Evolutionary conservation across 2,888 invertebrate species (phyloP).

Genomic region (Glyphotaelius pellucidus): DNA sequence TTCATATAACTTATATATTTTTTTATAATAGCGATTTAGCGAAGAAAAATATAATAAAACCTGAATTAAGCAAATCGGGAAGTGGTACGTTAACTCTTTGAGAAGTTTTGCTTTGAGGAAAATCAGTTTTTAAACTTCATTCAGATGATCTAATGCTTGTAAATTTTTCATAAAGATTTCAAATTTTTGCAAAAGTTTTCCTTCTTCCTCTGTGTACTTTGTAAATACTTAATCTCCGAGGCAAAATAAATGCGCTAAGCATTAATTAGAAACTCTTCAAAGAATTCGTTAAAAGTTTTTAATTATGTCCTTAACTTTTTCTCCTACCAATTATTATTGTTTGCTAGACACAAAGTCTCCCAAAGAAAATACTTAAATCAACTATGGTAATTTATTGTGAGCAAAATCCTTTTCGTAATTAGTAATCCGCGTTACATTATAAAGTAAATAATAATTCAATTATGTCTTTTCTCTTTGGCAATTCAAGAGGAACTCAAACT

Average conservation of each 20-base stretch:
- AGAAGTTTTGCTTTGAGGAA: neutral
- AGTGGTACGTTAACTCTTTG: neutral
- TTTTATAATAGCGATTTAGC: neutral
- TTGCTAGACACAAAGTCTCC: slow-evolving; percentile 31
- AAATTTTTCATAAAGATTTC: slow-evolving; percentile 2
- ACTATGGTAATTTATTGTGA: slow-evolving; percentile 45
- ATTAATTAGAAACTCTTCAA: slow-evolving; percentile 46
- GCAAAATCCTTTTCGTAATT: slow-evolving; percentile 38
- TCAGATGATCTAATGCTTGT: neutral
- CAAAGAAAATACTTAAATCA: slow-evolving; percentile 42
- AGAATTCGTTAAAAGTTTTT: slow-evolving; percentile 46
- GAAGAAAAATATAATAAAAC: neutral
- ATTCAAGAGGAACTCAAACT: neutral
- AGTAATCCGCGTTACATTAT: slow-evolving; percentile 39
- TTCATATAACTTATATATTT: no score
- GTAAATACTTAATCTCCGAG: slow-evolving; percentile 22
- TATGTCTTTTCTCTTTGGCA: neutral
- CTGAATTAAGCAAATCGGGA: neutral
- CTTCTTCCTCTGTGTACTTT: neutral
- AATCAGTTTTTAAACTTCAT: slow-evolving; percentile 2
- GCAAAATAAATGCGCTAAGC: slow-evolving; percentile 32
- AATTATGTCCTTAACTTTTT: slow-evolving; percentile 40
- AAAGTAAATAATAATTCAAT: slow-evolving; percentile 41
- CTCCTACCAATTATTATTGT: slow-evolving; percentile 29
- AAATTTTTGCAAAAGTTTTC: neutral